Base-by-base conservation (phyloP, 2,888 invertebrate species). In the Galeruca laticollis region DNA sequence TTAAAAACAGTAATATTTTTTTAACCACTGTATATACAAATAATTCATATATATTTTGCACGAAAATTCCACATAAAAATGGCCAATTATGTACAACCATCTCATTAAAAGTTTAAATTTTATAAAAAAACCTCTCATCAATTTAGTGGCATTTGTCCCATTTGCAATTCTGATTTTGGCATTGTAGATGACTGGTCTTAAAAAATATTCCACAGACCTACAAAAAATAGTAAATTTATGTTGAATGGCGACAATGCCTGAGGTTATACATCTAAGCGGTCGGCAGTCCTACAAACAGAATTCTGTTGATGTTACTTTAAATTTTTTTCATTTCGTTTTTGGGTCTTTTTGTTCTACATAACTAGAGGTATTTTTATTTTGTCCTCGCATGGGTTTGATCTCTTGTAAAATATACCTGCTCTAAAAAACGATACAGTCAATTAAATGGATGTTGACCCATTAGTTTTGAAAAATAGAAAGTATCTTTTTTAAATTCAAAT, bases 131-230 rank as follows among this genome's bases (percentile, higher is more conserved):
- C 62, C 52, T 71, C 51, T 63, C 73, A 73, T 75, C 71, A 68
- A 71, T 72, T 72, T 62, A 56, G 66, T 62, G 68, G 57, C 69
- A 65, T 70, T 73, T 63, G 63, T 60, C 68, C 66, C 68, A 72
- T 76, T 76, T 74, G 74, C 75, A 76, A 76, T 74, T 74, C 74
- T 69, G 70, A 74, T 74, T 60, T 66, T 51, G 51, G 60, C 68
- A 61, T 69, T 61, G 73, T 72, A 61, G 74, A 70, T 68, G 59
- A 26, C 6, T 3, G 6, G 54, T 15, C 35, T 40, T 56, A 66
- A 71, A 68, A 71, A 66, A 68, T 63, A 68, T 68, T 60, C 64
- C 60, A 62, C 66, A 60, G 68, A 72, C 71, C 73, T 63, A 66
- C 70, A 70, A 73, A 71, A 74, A 66, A 68, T 68, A 66, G 61